Percentiles rank a stretch among this genome's conserved stretches.
Evolutionary conservation across 2,888 invertebrate species (phyloP).

Genomic region (Pollenia labialis): DNA sequence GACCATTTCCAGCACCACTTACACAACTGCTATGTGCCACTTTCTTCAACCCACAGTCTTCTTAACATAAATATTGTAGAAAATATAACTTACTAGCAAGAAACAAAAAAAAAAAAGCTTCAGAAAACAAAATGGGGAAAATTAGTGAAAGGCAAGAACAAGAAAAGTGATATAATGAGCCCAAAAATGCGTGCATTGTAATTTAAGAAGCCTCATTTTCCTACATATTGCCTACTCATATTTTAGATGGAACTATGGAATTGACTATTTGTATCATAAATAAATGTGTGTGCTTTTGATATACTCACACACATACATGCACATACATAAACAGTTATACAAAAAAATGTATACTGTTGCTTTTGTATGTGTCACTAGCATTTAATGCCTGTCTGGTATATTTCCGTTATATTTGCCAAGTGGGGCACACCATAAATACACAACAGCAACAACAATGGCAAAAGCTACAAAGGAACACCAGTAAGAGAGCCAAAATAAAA

Average conservation of each 20-base stretch:
- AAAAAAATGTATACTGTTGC: conserved; percentile 53
- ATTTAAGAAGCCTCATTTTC: conserved; percentile 74
- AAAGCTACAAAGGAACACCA: conserved; percentile 16
- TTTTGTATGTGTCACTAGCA: conserved; percentile 60
- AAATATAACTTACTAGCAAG: conserved; percentile 41
- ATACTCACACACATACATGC: neutral
- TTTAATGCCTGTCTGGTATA: conserved; percentile 70
- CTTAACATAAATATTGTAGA: conserved; percentile 33
- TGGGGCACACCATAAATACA: conserved; percentile 56
- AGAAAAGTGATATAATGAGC: conserved; percentile 73
- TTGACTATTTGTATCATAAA: conserved; percentile 63
- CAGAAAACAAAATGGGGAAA: conserved; percentile 11
- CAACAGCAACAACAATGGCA: conserved; percentile 37
- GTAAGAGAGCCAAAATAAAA: conserved; percentile 28
- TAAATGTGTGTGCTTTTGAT: neutral
- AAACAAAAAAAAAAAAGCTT: conserved; percentile 26
- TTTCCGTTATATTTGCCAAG: conserved; percentile 73
- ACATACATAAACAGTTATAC: neutral
- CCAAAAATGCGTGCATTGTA: conserved; percentile 74
- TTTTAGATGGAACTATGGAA: conserved; percentile 56
- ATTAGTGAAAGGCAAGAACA: conserved; percentile 20
- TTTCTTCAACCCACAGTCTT: conserved; percentile 39
- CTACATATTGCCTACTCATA: conserved; percentile 45
- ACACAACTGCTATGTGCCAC: conserved; percentile 1
- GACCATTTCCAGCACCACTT: neutral